Percentiles rank a stretch among this genome's conserved stretches.
Evolutionary conservation across 37 sponge, comb jelly and placozoan genomes (phyloP).

Genomic region (Tethya wilhelma): DNA sequence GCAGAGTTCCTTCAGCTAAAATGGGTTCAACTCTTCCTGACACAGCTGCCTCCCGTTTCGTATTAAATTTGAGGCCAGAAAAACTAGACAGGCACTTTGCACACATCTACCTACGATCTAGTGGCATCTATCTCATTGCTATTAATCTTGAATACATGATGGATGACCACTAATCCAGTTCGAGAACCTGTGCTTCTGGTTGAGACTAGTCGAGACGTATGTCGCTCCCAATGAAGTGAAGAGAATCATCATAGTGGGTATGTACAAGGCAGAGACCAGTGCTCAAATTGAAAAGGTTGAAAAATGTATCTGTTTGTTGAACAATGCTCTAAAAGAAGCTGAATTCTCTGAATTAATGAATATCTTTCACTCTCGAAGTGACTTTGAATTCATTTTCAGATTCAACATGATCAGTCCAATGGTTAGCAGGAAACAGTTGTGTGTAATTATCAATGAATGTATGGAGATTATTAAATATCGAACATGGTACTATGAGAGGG

Average conservation of each 20-base stretch:
- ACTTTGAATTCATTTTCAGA: conserved; percentile 9
- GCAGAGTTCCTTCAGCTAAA: too few species aligned
- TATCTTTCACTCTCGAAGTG: background rate
- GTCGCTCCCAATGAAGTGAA: conserved; percentile 10
- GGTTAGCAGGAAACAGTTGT: conserved; percentile 15
- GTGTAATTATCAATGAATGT: conserved; percentile 20
- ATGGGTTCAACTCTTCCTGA: too few species aligned
- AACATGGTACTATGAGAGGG: conserved; percentile 19
- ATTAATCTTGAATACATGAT: conserved; percentile 38
- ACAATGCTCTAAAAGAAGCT: conserved; percentile 23
- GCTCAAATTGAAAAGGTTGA: too few species aligned
- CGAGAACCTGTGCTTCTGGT: conserved; percentile 66
- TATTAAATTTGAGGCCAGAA: too few species aligned
- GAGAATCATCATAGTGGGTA: conserved; percentile 57
- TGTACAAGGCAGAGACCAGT: background rate
- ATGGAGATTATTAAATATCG: conserved; percentile 18
- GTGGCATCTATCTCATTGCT: conserved; percentile 53
- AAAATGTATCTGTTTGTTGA: conserved; percentile 2
- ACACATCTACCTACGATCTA: conserved; percentile 47
- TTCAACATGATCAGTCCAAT: conserved; percentile 22
- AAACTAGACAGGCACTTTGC: conserved; percentile 19
- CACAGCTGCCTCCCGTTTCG: too few species aligned
- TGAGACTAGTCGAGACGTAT: conserved; percentile 47
- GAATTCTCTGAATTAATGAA: too few species aligned
- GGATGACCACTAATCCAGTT: conserved; percentile 54